Conservation (phyloP, 2,797 vertebrate genomes). For the Coracias cyanogaster region DNA sequence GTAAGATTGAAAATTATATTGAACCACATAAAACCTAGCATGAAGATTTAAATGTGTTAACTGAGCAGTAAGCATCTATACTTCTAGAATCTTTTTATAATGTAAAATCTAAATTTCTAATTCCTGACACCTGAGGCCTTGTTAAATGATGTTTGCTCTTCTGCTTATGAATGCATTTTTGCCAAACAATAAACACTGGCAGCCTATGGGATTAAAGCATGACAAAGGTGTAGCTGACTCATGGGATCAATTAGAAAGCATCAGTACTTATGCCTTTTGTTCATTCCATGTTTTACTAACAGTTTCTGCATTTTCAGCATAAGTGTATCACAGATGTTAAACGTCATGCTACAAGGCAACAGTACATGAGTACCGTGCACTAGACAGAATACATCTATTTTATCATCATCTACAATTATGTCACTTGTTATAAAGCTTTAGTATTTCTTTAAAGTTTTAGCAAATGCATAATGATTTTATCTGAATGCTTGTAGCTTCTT, state of each 20-base stretch:
- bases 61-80: background rate
- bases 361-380: background rate
- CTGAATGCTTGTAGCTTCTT: background rate
- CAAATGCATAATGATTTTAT: conserved; percentile 1
- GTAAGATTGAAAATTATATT: background rate
- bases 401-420: background rate
- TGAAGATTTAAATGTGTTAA: background rate
- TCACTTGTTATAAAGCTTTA: conserved; percentile 3
- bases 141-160: conserved; percentile 40
- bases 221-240: conserved; percentile 80
- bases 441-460: conserved; percentile 43
- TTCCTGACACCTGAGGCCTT: conserved; percentile 56
- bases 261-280: conserved; percentile 61
- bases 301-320: conserved; percentile 56
- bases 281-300: conserved; percentile 39
- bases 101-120: background rate
- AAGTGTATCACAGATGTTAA: conserved; percentile 31
- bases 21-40: background rate
- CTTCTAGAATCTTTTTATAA: background rate
- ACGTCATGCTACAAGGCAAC: conserved; percentile 18
- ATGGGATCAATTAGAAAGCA: conserved; percentile 81
- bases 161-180: conserved; percentile 67
- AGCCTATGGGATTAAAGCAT: conserved; percentile 76
- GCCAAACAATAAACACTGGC: conserved; percentile 69
- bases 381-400: background rate